phyloP scores from a whole-genome alignment of 2,797 vertebrate species.

The Sebastes miniatus region DNA sequence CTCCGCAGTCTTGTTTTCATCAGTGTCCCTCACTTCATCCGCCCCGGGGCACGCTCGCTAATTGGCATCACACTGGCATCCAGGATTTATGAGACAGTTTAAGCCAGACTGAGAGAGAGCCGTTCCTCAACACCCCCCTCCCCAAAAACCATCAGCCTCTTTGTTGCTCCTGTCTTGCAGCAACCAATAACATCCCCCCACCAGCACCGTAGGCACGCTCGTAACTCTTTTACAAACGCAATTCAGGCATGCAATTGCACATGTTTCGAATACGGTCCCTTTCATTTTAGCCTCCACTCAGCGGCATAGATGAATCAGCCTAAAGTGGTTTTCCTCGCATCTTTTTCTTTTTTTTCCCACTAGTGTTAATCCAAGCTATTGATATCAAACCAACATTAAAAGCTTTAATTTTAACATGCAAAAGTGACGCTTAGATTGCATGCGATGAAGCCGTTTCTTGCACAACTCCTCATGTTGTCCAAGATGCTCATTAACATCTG shows the following conservation, averaged over 20 bases:
- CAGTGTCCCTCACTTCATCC: slow-evolving; percentile 45
- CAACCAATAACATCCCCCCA: slow-evolving; percentile 38
- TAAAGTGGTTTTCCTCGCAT: not conserved
- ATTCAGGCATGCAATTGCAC: slow-evolving; percentile 69
- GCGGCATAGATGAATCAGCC: not conserved
- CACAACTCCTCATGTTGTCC: slow-evolving; percentile 28
- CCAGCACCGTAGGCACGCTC: slow-evolving; percentile 33
- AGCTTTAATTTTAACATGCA: not conserved
- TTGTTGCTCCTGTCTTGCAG: slow-evolving; percentile 57
- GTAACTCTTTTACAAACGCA: slow-evolving; percentile 64
- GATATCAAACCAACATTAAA: not conserved
- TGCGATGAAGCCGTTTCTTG: slow-evolving; percentile 15
- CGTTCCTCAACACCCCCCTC: slow-evolving; percentile 23
- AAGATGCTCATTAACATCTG: slow-evolving; percentile 57
- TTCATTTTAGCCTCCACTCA: slow-evolving; percentile 12
- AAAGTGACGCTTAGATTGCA: not conserved
- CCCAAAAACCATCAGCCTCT: slow-evolving; percentile 30
- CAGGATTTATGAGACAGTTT: slow-evolving; percentile 66
- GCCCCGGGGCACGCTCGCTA: slow-evolving; percentile 60
- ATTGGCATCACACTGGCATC: slow-evolving; percentile 72
- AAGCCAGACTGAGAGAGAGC: slow-evolving; percentile 40
- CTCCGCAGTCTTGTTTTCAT: slow-evolving; percentile 63
- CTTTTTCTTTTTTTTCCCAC: too few species aligned
- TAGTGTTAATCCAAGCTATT: not conserved
- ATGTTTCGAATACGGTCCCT: slow-evolving; percentile 38